A percentile compares a stretch with the other conserved stretches of the same genome.
Evolutionary conservation across 2,888 invertebrate species (phyloP).

Genomic region (Diarsia rubi): DNA sequence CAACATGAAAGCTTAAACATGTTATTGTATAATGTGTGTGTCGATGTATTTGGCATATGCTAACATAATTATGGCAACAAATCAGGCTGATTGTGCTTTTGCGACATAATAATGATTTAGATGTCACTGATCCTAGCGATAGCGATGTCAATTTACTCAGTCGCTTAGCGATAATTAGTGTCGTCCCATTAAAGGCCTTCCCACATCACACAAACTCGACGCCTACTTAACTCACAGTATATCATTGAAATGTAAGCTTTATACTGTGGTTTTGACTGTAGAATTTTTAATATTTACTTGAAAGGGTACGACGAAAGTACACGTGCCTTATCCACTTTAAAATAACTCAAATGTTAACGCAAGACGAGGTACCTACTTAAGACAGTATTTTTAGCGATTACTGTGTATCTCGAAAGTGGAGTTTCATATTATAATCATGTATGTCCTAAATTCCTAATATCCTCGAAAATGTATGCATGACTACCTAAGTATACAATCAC

Average conservation of each 20-base stretch:
- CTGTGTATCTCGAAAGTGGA: too few relatives aligned
- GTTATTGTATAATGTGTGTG: not conserved
- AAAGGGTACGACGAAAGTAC: not conserved
- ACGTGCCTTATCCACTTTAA: too few relatives aligned
- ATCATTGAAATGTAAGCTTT: too few relatives aligned
- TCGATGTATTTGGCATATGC: slow-evolving; percentile 12
- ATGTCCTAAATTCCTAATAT: too few relatives aligned
- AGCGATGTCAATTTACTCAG: slow-evolving; percentile 24
- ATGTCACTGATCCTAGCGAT: slow-evolving; percentile 17
- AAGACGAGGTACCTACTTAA: too few relatives aligned
- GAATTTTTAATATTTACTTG: not conserved
- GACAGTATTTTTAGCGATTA: too few relatives aligned
- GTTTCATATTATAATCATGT: too few relatives aligned
- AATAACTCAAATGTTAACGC: too few relatives aligned
- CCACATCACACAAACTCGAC: not conserved
- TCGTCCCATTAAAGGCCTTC: not conserved
- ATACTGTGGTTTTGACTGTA: not conserved
- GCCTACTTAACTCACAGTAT: too few relatives aligned
- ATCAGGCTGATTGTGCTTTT: slow-evolving; percentile 26
- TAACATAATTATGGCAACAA: slow-evolving; percentile 30
- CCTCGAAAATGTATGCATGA: too few relatives aligned
- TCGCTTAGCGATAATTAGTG: not conserved
- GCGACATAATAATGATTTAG: slow-evolving; percentile 35
- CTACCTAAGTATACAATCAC: too few relatives aligned
- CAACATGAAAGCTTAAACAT: slow-evolving; percentile 10